phyloP scores from a whole-genome alignment of 1,140 invertebrate species.

The Papilio machaon region DNA sequence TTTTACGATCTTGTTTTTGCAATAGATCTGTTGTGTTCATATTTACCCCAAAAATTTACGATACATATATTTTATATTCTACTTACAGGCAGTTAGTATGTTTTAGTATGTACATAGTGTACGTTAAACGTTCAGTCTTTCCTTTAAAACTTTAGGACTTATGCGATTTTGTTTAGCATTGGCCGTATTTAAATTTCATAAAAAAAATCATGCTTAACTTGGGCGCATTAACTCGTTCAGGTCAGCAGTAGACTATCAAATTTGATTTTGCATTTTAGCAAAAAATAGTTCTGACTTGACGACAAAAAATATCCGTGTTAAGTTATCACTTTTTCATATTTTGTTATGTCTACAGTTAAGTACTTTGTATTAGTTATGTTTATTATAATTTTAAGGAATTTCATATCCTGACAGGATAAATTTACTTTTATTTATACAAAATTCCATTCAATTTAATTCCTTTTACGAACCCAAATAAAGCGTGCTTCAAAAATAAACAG shows the following conservation, averaged over 20 bases:
- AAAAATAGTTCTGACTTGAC: too few species aligned
- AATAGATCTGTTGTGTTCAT: constrained; percentile 17
- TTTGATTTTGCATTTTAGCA: too few species aligned
- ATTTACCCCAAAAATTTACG: constrained; percentile 3
- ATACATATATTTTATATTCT: constrained; percentile 4
- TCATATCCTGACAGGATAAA: background rate
- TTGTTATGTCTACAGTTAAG: too few species aligned
- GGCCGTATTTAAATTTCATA: too few species aligned
- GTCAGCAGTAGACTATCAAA: too few species aligned
- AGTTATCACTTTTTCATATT: too few species aligned
- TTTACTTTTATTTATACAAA: background rate
- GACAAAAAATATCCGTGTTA: too few species aligned
- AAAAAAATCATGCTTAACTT: too few species aligned
- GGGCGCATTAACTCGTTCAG: too few species aligned
- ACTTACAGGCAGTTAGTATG: background rate
- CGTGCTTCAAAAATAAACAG: constrained; percentile 18
- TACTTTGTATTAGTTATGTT: background rate
- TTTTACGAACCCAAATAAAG: constrained; percentile 23
- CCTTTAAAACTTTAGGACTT: too few species aligned
- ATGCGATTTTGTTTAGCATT: too few species aligned
- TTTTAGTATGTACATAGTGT: background rate
- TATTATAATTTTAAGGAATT: background rate
- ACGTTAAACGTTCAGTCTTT: too few species aligned
- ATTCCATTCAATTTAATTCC: constrained; percentile 1
- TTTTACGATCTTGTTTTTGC: constrained; percentile 22